phyloP scores from a whole-genome alignment of 1,140 invertebrate species.

The Telenomus remus region DNA sequence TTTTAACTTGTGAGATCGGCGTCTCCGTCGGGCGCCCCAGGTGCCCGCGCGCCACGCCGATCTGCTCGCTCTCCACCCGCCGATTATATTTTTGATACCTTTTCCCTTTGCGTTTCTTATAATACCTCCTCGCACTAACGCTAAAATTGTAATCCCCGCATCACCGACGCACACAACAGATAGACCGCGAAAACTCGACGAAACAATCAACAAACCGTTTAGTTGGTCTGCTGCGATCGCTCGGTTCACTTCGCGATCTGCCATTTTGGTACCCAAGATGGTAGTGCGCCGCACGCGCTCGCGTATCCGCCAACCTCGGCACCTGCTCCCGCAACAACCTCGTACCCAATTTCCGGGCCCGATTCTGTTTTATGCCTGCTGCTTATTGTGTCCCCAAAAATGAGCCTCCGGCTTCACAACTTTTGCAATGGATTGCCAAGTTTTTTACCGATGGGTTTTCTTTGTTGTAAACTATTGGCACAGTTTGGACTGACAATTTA shows the following conservation, averaged over 20 bases:
- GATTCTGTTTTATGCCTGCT: too few species aligned
- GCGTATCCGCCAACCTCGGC: background rate
- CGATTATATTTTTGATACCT: constrained; percentile 73
- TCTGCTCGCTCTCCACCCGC: constrained; percentile 14
- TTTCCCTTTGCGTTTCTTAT: constrained; percentile 71
- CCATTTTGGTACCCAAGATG: background rate
- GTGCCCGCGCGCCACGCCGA: background rate
- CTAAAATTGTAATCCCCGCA: constrained; percentile 64
- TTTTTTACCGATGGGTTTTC: too few species aligned
- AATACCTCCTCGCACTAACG: constrained; percentile 61
- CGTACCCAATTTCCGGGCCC: too few species aligned
- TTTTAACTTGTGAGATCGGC: constrained; percentile 7
- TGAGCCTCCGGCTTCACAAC: too few species aligned
- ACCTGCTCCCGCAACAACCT: too few species aligned
- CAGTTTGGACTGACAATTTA: too few species aligned
- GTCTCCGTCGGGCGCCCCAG: constrained; percentile 18
- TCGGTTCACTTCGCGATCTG: constrained; percentile 57
- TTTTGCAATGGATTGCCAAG: too few species aligned
- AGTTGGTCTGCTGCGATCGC: constrained; percentile 62
- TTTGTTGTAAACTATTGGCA: too few species aligned
- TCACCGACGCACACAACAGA: constrained; percentile 48
- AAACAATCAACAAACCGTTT: constrained; percentile 52
- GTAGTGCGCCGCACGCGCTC: constrained; percentile 2
- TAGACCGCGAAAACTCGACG: background rate
- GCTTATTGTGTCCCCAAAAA: too few species aligned